phyloP scores from a whole-genome alignment of 2,888 invertebrate genomes.

The Hylaea fasciaria region DNA sequence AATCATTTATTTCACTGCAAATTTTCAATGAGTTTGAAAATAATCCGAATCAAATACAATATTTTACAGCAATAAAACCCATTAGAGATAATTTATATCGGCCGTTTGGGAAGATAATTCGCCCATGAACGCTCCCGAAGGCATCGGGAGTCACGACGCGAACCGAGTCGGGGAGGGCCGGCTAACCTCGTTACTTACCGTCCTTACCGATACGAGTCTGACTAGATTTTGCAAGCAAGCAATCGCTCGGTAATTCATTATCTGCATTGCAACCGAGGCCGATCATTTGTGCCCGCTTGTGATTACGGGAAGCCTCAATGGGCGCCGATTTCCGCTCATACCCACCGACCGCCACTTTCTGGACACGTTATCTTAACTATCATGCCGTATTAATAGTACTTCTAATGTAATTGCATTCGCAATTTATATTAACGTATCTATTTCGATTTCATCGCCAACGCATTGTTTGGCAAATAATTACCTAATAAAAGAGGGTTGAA shows the following conservation, averaged over 20 bases:
- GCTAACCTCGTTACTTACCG: constrained; percentile 74
- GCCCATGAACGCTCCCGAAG: constrained; percentile 73
- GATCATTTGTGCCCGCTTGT: constrained; percentile 69
- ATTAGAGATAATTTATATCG: constrained; percentile 75
- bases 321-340: constrained; percentile 67
- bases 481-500: constrained; percentile 37
- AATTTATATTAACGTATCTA: constrained; percentile 60
- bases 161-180: constrained; percentile 56
- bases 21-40: constrained; percentile 56
- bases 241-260: constrained; percentile 76
- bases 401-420: constrained; percentile 54
- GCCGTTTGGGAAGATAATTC: constrained; percentile 75
- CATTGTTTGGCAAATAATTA: constrained; percentile 42
- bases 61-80: constrained; percentile 72
- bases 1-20: constrained; percentile 32
- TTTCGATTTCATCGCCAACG: constrained; percentile 40
- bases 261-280: constrained; percentile 64
- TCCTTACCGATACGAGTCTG: constrained; percentile 68
- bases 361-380: constrained; percentile 61
- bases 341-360: constrained; percentile 64
- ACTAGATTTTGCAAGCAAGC: constrained; percentile 77
- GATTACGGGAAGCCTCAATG: constrained; percentile 73
- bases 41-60: constrained; percentile 58
- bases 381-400: constrained; percentile 54
- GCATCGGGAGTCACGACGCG: constrained; percentile 72